A percentile compares a stretch with the other conserved stretches of the same genome.
phyloP scores from a whole-genome alignment of 2,113 vertebrate genomes.

The Meleagris gallopavo region DNA sequence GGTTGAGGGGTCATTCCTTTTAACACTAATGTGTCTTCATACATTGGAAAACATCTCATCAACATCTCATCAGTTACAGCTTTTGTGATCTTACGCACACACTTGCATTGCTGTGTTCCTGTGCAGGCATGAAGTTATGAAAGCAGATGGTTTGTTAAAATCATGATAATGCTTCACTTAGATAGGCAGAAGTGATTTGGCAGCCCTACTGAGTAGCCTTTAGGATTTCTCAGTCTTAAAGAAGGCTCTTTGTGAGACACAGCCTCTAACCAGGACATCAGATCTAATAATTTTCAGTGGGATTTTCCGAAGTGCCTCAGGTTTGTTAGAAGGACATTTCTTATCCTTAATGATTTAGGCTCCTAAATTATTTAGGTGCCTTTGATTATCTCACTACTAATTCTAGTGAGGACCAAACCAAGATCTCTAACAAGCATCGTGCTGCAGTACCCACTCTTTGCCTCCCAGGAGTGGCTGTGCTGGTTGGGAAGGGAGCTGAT shows the following conservation, averaged over 20 bases:
- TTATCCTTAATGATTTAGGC: neutral
- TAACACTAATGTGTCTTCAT: accelerated
- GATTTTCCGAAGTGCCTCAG: neutral
- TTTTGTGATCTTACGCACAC: neutral
- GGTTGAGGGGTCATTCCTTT: neutral
- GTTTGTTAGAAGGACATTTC: constrained; percentile 6
- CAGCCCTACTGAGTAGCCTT: neutral
- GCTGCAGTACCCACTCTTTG: neutral
- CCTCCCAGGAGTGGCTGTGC: neutral
- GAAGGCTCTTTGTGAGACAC: neutral
- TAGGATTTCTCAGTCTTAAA: neutral
- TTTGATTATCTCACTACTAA: constrained; percentile 7
- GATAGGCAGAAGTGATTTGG: neutral
- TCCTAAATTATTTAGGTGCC: constrained; percentile 40
- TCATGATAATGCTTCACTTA: neutral
- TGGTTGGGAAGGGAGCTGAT: neutral
- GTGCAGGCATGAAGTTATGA: neutral
- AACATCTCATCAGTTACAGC: neutral
- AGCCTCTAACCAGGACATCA: neutral
- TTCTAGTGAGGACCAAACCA: neutral
- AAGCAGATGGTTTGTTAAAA: neutral
- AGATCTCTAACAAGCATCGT: neutral
- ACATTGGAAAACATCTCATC: neutral
- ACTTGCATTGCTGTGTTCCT: accelerated
- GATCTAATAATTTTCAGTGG: neutral